Evolutionary conservation across 2,888 invertebrate species (phyloP).

Genomic region (Agrochola litura): DNA sequence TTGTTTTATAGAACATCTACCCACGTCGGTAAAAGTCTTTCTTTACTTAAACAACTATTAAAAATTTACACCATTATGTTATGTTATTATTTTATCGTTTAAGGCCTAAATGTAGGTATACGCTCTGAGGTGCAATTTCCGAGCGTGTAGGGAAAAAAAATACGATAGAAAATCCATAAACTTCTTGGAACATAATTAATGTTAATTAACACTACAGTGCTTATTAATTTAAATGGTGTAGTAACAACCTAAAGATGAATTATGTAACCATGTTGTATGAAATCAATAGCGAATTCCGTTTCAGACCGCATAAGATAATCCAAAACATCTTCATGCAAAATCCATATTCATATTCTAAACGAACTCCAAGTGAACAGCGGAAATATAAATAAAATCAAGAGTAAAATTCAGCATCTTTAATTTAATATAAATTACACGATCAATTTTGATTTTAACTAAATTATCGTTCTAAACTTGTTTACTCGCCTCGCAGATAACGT

Average conservation of each 20-base stretch:
- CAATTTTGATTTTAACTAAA: slow-evolving; percentile 68
- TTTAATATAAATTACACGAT: slow-evolving; percentile 63
- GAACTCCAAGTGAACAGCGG: slow-evolving; percentile 45
- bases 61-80: neutral
- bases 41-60: neutral
- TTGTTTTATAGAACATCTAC: neutral
- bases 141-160: neutral
- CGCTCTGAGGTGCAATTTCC: neutral
- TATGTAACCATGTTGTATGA: neutral
- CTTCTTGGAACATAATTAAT: no score
- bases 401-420: slow-evolving; percentile 59
- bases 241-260: neutral
- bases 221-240: neutral
- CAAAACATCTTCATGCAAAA: slow-evolving; percentile 48
- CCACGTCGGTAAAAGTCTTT: neutral
- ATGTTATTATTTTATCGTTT: no score
- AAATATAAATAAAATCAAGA: slow-evolving; percentile 59
- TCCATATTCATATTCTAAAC: slow-evolving; percentile 58
- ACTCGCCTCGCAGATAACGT: slow-evolving; percentile 77
- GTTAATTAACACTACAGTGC: no score
- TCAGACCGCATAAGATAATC: slow-evolving; percentile 45
- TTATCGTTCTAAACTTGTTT: slow-evolving; percentile 75
- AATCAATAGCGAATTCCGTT: slow-evolving; percentile 7
- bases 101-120: neutral
- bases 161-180: neutral